Evolutionary conservation across 1,140 invertebrate species (phyloP), one percentile per base, ranked within the genome.

Genomic region (Amyelois transitella): DNA sequence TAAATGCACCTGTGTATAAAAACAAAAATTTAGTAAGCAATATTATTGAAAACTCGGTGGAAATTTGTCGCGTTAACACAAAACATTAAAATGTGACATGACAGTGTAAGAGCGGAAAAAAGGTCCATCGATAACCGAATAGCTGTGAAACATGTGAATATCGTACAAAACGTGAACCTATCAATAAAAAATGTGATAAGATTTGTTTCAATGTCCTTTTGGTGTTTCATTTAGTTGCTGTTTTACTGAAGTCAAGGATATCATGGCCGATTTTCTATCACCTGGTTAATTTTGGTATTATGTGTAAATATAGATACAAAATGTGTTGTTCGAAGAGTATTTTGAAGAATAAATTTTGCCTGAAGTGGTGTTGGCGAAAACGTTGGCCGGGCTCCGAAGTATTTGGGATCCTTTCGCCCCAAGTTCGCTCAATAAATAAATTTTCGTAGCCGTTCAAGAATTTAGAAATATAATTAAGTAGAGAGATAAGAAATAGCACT

Each of bases 331-430:
- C 49, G 43, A 61, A 60, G 56, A 64, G 47, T 53, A 63, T 66
- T 48, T 61, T 65, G 51, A 65, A 63, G 53, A 52, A 62, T 55
- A 62, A 68, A 60, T 73, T 66, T 58, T 78, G 72, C 63, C 61
- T 78, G 55, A 86, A 86, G 71, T 88, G 85, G 80, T 83, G 77
- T 62, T 86, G 83, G 85, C 62, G 80, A 38, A 85, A 80, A 62
- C 81, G 81, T 60, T 85, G 83, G 82, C 67, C 63, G 53, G 58
- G 61, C 49, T 50, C 69, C 57, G 63, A 65, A 59, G 64, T 61
- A 65, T 52, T 55, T 28, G 45, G 43, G 25, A 43, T 55, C 25
- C n/a, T 45, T 21, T 64, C 49, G 32, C 22, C 25, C 43, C 38
- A 44, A 53, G 55, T 50, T 51, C 48, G 58, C 55, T 52, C 58